A percentile compares a stretch with the other conserved stretches of the same genome.
phyloP scores from a whole-genome alignment of 1,140 invertebrate genomes.

The Contarinia nasturtii region DNA sequence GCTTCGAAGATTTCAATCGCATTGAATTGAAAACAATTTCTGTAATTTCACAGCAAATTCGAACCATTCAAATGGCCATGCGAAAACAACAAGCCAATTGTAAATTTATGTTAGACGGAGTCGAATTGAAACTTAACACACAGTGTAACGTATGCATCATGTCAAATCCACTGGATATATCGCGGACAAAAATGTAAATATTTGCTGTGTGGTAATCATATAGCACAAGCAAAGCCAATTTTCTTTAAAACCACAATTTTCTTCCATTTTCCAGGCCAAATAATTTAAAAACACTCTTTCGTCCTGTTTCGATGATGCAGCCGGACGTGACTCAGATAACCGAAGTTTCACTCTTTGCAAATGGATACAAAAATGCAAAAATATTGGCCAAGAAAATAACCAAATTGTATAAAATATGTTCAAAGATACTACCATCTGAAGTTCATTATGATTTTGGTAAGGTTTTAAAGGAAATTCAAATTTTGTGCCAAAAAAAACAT shows the following conservation, averaged over 20 bases:
- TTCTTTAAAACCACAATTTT: too few relatives aligned
- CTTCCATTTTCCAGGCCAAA: conserved; percentile 55
- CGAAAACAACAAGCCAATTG: conserved; percentile 33
- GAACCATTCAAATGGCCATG: conserved; percentile 64
- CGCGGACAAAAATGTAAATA: conserved; percentile 14
- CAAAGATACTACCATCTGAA: conserved; percentile 69
- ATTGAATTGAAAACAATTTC: conserved; percentile 78
- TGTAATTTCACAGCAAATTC: conserved; percentile 66
- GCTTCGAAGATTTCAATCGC: conserved; percentile 91
- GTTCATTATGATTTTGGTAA: conserved; percentile 73
- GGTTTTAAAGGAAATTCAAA: not conserved
- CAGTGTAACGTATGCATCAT: conserved; percentile 80
- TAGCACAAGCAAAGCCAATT: too few relatives aligned
- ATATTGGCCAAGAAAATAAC: conserved; percentile 73
- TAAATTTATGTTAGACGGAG: conserved; percentile 70
- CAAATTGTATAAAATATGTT: conserved; percentile 72
- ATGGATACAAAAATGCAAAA: conserved; percentile 65
- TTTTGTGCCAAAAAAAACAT: not conserved
- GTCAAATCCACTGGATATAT: conserved; percentile 86
- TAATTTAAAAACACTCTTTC: conserved; percentile 77
- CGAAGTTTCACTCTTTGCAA: conserved; percentile 79
- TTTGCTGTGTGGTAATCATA: too few relatives aligned
- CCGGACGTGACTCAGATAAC: conserved; percentile 83
- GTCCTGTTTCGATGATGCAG: conserved; percentile 91
- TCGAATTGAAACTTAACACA: conserved; percentile 56